Evolutionary conservation across 1,140 invertebrate genomes (phyloP).

Genomic region (Melanaphis sacchari): DNA sequence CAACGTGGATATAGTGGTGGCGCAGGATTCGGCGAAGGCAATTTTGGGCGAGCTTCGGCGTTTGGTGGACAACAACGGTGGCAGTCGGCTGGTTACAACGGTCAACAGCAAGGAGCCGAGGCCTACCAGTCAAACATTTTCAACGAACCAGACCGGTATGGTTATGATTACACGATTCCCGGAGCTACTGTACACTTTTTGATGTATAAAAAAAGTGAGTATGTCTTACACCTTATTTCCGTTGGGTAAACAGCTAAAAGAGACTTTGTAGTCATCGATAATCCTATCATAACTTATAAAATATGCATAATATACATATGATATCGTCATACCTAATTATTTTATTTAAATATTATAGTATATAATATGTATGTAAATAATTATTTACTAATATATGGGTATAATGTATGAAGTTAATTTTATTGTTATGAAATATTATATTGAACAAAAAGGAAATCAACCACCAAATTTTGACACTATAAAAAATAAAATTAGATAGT

Average conservation of each 20-base stretch:
- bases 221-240: not conserved
- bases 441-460: not conserved
- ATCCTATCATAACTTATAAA: not conserved
- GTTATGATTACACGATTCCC: slow-evolving; percentile 57
- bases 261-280: not conserved
- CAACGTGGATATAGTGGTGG: not conserved
- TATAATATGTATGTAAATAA: no score
- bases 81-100: not conserved
- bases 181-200: slow-evolving; percentile 56
- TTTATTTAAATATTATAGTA: not conserved
- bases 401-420: not conserved
- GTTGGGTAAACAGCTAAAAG: not conserved
- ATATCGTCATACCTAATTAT: not conserved
- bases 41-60: not conserved
- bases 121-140: slow-evolving; percentile 31
- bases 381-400: not conserved
- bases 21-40: not conserved
- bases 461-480: not conserved
- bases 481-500: not conserved
- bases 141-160: slow-evolving; percentile 53
- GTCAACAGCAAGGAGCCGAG: not conserved
- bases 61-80: not conserved
- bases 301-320: no score
- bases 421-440: not conserved
- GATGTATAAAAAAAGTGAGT: slow-evolving; percentile 52